A percentile compares a stretch with the other conserved stretches of the same genome.
Conservation (phyloP, 37 sponge, comb jelly and placozoan genomes). For the Geodia barretti region DNA sequence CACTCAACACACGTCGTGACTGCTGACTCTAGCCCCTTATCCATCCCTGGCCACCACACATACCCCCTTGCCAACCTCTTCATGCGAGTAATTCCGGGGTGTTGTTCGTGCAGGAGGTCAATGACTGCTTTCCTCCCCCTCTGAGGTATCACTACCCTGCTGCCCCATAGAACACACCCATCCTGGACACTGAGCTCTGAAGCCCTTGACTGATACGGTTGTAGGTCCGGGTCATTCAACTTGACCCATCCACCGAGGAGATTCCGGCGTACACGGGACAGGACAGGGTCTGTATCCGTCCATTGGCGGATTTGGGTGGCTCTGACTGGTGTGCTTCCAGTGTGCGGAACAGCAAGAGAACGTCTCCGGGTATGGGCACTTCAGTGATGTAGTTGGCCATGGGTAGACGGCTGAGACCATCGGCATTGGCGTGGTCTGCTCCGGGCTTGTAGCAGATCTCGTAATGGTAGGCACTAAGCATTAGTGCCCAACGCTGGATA, state of each 20-base stretch:
- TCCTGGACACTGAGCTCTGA: slow-evolving; percentile 10
- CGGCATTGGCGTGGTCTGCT: not conserved
- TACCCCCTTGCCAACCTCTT: slow-evolving; percentile 29
- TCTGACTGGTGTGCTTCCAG: not conserved
- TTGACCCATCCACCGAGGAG: not conserved
- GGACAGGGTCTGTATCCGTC: slow-evolving; percentile 30
- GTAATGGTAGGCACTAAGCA: slow-evolving; percentile 29
- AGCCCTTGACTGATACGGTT: not conserved
- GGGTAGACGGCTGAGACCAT: not conserved
- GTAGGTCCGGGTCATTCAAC: not conserved
- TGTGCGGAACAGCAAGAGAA: not conserved
- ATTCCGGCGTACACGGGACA: not conserved
- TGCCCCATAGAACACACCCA: slow-evolving; percentile 29
- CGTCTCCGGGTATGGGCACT: not conserved
- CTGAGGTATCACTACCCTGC: slow-evolving; percentile 13
- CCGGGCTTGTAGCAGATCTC: not conserved
- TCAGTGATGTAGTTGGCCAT: not conserved
- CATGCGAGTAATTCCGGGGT: slow-evolving; percentile 29
- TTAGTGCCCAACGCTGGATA: slow-evolving; percentile 33
- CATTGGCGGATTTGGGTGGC: slow-evolving; percentile 19
- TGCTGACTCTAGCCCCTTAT: not conserved
- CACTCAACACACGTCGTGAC: slow-evolving; percentile 23
- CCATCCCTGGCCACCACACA: slow-evolving; percentile 57
- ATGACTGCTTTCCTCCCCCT: not conserved
- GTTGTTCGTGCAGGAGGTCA: slow-evolving; percentile 11